phyloP scores from a whole-genome alignment of 2,888 invertebrate species.

The Hipparchia semele region DNA sequence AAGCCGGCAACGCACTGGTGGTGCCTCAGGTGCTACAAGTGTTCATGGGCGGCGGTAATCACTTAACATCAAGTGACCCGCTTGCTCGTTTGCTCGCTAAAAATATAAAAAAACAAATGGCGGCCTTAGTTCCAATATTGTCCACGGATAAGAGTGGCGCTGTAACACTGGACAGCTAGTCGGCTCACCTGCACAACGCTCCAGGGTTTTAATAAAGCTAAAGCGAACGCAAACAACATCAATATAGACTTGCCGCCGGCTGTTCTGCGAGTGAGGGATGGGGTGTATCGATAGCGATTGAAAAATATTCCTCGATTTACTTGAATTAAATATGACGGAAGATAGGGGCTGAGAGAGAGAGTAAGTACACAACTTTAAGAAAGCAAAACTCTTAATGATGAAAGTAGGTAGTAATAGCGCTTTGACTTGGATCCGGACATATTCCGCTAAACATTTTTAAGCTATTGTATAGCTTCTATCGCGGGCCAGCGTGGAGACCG shows the following conservation, averaged over 20 bases:
- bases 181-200: slow-evolving; percentile 43
- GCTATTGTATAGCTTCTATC: too few species aligned
- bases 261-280: neutral
- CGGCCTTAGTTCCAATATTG: too few species aligned
- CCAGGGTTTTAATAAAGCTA: slow-evolving; percentile 52
- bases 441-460: too few species aligned
- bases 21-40: too few species aligned
- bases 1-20: too few species aligned
- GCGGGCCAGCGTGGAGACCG: too few species aligned
- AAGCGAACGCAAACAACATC: slow-evolving; percentile 66
- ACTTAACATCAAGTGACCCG: too few species aligned
- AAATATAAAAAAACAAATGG: too few species aligned
- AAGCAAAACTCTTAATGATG: neutral
- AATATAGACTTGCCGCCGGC: slow-evolving; percentile 49
- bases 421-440: neutral
- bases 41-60: too few species aligned
- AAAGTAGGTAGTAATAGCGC: neutral
- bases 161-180: slow-evolving; percentile 41
- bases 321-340: neutral
- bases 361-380: neutral
- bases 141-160: too few species aligned
- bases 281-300: slow-evolving; percentile 2
- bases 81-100: too few species aligned
- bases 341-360: neutral
- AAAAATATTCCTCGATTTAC: neutral